phyloP scores from a whole-genome alignment of 2,797 vertebrate genomes.

The Okamejei kenojei region DNA sequence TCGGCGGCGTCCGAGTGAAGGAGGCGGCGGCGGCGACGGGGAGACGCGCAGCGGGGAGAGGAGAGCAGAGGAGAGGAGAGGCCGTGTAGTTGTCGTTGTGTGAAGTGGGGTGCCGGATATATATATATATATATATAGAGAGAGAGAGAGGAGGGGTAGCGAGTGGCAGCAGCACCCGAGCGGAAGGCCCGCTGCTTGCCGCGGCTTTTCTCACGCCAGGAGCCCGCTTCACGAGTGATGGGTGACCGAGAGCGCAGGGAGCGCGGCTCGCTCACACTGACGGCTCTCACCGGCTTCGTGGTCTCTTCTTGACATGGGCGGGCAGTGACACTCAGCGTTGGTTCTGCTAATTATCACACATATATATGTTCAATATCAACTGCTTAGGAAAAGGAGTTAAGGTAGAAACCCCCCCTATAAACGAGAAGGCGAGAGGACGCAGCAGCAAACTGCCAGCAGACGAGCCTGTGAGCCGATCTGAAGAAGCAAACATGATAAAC shows the following conservation, averaged over 20 bases:
- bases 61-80: background rate
- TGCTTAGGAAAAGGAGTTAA: background rate
- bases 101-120: background rate
- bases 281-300: conserved; percentile 81
- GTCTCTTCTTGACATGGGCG: conserved; percentile 98
- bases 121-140: background rate
- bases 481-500: conserved; percentile 29
- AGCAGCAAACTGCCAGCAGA: background rate
- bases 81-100: background rate
- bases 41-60: too few species aligned
- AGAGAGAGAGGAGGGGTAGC: background rate
- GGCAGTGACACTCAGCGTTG: conserved; percentile 26
- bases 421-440: background rate
- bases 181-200: background rate
- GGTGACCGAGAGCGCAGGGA: conserved; percentile 88
- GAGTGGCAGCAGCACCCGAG: background rate
- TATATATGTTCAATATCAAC: conserved; percentile 20
- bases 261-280: conserved; percentile 69
- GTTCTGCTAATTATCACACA: background rate
- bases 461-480: background rate
- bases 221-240: conserved; percentile 65
- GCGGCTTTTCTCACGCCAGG: conserved; percentile 18
- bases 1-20: background rate
- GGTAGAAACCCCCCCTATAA: background rate
- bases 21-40: background rate